Base-by-base conservation (phyloP, 2,797 vertebrate species). In the Labeo calbasu region DNA sequence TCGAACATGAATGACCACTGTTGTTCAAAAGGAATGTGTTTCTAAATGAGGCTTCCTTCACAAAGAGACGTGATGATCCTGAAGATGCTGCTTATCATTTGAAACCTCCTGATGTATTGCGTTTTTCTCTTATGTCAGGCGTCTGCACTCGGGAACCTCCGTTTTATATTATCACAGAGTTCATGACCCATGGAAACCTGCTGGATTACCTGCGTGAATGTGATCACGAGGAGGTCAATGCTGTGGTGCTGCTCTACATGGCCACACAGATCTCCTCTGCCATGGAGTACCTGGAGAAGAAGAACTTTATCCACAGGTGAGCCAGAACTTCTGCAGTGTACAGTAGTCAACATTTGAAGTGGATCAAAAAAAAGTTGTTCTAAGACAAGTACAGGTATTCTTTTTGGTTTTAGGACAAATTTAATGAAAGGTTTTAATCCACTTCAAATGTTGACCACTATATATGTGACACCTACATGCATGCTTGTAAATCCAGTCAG, bases 251-350 rank as follows among this genome's bases (percentile, higher is more conserved):
- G 81, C 96, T 99, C 0, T 95, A 99, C 93, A 99, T 99, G 98
- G 98, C 98, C 83, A 99, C 98, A 2, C 98, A 99, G 94, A 99
- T 99, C 95, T 99, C 98, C 77, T 99, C 98, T 0, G 98, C 98
- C 88, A 99, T 99, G 98, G 98, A 99, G 90, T 99, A 99, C 91
- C 93, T 99, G 92, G 98, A 99, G 95, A 99, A 97, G 94, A 99
- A 99, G 73, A 99, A 99, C 93, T 99, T 99, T 89, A 99, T 99
- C 87, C 98, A 99, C 94, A 96, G 98, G 98, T 98, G 88, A 59
- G 83, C 43, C 36, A 61, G 40, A 55, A 23, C n/a, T 19, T 15
- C 65, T 66, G 65, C 15, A 36, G 28, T 66, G 43, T 50, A 32
- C 28, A 32, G 28, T 32, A 32, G 28, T 32, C 28, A 32, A 32